These are phyloP conservation scores for Frankliniella fusca DNA, from an alignment of 2,888 invertebrate genomes.

Conservation along the genomic window DNA sequence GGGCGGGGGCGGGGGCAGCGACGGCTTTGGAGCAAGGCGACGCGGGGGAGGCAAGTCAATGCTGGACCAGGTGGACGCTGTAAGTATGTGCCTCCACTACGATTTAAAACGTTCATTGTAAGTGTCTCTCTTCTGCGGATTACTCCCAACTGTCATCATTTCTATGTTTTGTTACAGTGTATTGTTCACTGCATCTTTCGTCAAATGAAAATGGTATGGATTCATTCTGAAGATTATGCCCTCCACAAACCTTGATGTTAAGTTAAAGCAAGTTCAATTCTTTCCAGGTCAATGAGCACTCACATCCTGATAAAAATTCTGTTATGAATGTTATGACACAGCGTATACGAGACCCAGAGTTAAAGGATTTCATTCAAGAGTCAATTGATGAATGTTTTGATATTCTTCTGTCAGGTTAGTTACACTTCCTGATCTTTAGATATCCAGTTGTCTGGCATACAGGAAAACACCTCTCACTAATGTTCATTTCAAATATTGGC, in stretches of 20 bases:
- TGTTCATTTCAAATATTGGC: background rate
- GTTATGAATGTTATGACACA: constrained; percentile 40
- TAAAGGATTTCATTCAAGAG: constrained; percentile 42
- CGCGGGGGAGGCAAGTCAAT: background rate
- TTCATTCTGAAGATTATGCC: no score
- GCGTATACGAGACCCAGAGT: constrained; percentile 40
- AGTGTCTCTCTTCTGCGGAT: no score
- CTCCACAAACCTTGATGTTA: background rate
- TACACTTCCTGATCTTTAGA: background rate
- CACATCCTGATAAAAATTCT: constrained; percentile 40
- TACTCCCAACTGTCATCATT: constrained; percentile 32
- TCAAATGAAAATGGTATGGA: constrained; percentile 42
- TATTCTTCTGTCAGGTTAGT: constrained; percentile 37
- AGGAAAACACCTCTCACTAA: background rate
- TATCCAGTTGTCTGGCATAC: background rate
- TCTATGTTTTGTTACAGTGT: constrained; percentile 40
- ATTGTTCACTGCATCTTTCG: constrained; percentile 42
- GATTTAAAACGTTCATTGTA: no score
- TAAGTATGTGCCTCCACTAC: background rate
- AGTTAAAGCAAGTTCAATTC: background rate
- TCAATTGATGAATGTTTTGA: constrained; percentile 43
- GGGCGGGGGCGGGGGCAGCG: background rate
- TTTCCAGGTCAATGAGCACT: constrained; percentile 40
- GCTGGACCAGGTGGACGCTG: constrained; percentile 12
- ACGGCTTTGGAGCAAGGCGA: background rate